Conservation (phyloP, 2,888 invertebrate species). For the Drosophila kuntzei region DNA sequence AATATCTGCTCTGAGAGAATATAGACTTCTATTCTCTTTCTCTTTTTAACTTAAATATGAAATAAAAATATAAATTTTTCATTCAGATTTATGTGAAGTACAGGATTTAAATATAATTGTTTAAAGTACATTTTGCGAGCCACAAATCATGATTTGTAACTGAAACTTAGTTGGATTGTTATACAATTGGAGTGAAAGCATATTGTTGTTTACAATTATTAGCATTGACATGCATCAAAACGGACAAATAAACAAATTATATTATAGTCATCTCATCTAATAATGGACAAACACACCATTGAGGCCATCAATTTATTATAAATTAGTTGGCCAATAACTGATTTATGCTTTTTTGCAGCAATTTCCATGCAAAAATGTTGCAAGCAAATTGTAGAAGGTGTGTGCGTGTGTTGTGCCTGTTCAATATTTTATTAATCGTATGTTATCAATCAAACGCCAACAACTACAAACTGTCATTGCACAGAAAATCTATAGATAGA, state of each 20-base stretch:
- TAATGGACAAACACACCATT: constrained; percentile 38
- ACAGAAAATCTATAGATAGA: constrained; percentile 40
- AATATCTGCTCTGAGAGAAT: not conserved
- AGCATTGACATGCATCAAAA: constrained; percentile 44
- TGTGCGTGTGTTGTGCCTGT: constrained; percentile 38
- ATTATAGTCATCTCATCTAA: constrained; percentile 52
- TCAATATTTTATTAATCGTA: constrained; percentile 82
- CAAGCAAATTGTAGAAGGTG: constrained; percentile 32
- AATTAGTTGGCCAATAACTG: constrained; percentile 61
- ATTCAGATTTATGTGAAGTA: not conserved
- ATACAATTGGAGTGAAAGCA: constrained; percentile 50
- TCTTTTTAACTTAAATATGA: too few species aligned
- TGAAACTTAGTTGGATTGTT: constrained; percentile 9
- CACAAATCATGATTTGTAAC: constrained; percentile 9
- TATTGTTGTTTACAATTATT: constrained; percentile 55
- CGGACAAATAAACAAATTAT: constrained; percentile 71
- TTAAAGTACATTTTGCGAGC: not conserved
- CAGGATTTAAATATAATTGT: not conserved
- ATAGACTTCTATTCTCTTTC: too few species aligned
- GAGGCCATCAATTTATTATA: constrained; percentile 74
- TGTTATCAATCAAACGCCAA: constrained; percentile 79
- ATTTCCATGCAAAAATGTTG: constrained; percentile 60
- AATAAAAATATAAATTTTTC: not conserved
- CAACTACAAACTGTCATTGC: constrained; percentile 56
- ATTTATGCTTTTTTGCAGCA: constrained; percentile 69